phyloP scores from a whole-genome alignment of 2,797 vertebrate genomes.

The Cygnus olor region DNA sequence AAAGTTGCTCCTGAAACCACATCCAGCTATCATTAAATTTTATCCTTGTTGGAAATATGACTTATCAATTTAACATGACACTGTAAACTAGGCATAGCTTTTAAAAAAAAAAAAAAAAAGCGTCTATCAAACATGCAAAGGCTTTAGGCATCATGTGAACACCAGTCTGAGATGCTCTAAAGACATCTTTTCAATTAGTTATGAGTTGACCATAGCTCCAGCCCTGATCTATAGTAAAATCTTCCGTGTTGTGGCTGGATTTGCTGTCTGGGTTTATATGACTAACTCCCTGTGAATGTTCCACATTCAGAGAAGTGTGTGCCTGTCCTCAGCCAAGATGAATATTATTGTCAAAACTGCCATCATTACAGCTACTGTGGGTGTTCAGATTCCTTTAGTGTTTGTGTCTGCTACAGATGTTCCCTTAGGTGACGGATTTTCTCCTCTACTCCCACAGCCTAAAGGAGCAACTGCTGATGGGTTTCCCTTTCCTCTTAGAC shows the following conservation, averaged over 20 bases:
- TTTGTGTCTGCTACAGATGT: background rate
- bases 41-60: background rate
- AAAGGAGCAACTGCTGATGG: background rate
- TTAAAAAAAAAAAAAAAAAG: background rate
- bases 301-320: slow-evolving; percentile 37
- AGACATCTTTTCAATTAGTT: background rate
- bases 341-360: slow-evolving; percentile 55
- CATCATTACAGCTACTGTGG: slow-evolving; percentile 30
- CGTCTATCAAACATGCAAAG: background rate
- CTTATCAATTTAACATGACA: background rate
- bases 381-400: background rate
- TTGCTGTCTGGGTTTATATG: slow-evolving; percentile 48
- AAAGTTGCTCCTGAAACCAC: background rate
- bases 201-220: background rate
- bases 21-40: background rate
- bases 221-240: background rate
- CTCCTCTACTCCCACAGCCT: background rate
- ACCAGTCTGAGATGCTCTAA: background rate
- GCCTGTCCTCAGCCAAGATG: slow-evolving; percentile 49
- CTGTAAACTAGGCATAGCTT: background rate
- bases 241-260: background rate
- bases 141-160: background rate
- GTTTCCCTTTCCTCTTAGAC: background rate
- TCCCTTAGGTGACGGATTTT: background rate
- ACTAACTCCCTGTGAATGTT: slow-evolving; percentile 56